Base-by-base conservation (phyloP, 92 coral and sea anemone genomes). In the Palythoa grandiflora region DNA sequence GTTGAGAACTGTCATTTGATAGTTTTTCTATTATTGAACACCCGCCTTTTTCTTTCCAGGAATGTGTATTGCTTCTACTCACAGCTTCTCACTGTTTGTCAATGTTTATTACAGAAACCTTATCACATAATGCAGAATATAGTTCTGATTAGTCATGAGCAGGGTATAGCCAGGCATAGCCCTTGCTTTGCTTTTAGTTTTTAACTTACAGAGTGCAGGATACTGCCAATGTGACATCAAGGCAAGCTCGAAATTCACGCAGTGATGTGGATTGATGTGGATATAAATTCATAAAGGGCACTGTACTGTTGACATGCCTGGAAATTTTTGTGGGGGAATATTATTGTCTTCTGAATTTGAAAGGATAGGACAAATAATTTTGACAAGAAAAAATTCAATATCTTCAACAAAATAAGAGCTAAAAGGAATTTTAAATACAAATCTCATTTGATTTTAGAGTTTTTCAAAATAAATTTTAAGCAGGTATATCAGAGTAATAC, bases 1-100 rank as follows among this genome's bases (percentile, higher is more conserved):
- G 60, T 11, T 57, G 65, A 57, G 65, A 57, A 57, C 65, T 57
- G 87, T 78, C 17, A 15, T 57, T 57, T 57, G 65, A 57, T 57
- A 57, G 65, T 16, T 10, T 57, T 57, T 3, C 65, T 14, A 13
- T 57, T 20, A 13, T 13, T 57, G 65, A 57, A 57, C 65, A 57
- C 17, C 13, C 5, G n/a, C 77, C 92, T 13, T 57, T 57, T 57
- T 57, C 1, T 57, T 57, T 1, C 19, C 65, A 57, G 65, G 3
- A 3, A 57, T 57, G 65, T 57, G 19, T 57, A 57, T 57, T 57
- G 65, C 65, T 57, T 57, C 65, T 57, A 57, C 16, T 57, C 65
- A 57, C 65, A 57, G 65, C 16, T 59, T 59, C 20, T 15, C 65
- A 59, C 16, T 59, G n/a, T n/a, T 14, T 59, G 65, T 59, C 20